A percentile compares a stretch with the other conserved stretches of the same genome.
Evolutionary conservation across 2,888 invertebrate genomes (phyloP).

Genomic region (Balanococcus diminutus): DNA sequence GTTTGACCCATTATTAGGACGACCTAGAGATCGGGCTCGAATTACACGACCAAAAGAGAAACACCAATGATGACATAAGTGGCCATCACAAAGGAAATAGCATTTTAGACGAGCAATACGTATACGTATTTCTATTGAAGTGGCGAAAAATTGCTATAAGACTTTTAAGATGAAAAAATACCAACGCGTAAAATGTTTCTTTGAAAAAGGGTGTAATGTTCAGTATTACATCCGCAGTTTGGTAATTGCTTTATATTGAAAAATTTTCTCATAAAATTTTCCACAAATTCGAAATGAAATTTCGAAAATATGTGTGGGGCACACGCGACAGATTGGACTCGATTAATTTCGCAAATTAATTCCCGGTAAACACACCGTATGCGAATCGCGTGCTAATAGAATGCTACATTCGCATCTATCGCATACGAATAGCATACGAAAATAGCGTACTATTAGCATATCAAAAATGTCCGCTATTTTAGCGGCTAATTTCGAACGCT

Average conservation of each 20-base stretch:
- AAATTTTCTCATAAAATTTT: not conserved
- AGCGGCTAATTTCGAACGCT: no score
- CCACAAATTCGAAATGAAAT: no score
- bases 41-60: not conserved
- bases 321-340: no score
- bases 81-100: not conserved
- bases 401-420: no score
- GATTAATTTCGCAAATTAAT: no score
- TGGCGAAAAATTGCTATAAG: not conserved
- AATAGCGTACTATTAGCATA: no score
- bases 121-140: not conserved
- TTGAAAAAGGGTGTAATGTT: not conserved
- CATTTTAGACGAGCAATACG: not conserved
- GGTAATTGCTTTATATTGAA: conserved; percentile 8
- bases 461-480: no score
- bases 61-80: not conserved
- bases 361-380: no score
- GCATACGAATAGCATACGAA: no score
- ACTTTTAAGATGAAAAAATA: conserved; percentile 22
- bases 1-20: not conserved
- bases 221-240: not conserved
- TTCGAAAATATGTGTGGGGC: no score
- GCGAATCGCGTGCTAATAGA: no score
- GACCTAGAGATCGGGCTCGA: not conserved
- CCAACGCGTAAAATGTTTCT: not conserved